A percentile compares a stretch with the other conserved stretches of the same genome.
Conservation (phyloP, 1,140 invertebrate species). For the Contarinia nasturtii region DNA sequence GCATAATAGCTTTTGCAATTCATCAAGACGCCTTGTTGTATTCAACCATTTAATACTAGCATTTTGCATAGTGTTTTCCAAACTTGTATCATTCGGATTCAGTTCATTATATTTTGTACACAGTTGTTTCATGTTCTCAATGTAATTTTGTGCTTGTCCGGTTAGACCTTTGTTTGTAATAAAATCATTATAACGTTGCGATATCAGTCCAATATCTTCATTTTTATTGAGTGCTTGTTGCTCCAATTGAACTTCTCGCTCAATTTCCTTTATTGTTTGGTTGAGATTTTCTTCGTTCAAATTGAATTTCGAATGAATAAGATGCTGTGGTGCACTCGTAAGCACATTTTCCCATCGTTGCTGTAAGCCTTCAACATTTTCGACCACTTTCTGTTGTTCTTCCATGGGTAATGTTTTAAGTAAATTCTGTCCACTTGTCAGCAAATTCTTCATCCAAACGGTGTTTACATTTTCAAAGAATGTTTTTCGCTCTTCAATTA, state of each 20-base stretch:
- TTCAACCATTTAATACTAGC: slow-evolving; percentile 56
- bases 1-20: slow-evolving; percentile 54
- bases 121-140: slow-evolving; percentile 55
- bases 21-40: slow-evolving; percentile 46
- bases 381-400: slow-evolving; percentile 46
- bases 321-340: slow-evolving; percentile 60
- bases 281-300: slow-evolving; percentile 69
- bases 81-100: slow-evolving; percentile 37
- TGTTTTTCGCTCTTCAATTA: slow-evolving; percentile 58
- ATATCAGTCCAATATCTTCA: slow-evolving; percentile 58
- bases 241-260: slow-evolving; percentile 70
- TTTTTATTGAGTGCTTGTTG: slow-evolving; percentile 71
- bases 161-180: slow-evolving; percentile 49
- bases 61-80: slow-evolving; percentile 42
- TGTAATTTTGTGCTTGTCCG: slow-evolving; percentile 47
- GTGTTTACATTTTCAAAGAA: slow-evolving; percentile 77
- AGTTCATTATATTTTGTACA: slow-evolving; percentile 40
- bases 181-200: slow-evolving; percentile 56
- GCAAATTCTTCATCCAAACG: slow-evolving; percentile 59
- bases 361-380: slow-evolving; percentile 50
- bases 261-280: slow-evolving; percentile 71
- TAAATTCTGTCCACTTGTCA: slow-evolving; percentile 60
- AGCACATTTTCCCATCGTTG: slow-evolving; percentile 58
- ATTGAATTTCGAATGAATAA: slow-evolving; percentile 75
- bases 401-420: slow-evolving; percentile 40